Base-by-base conservation (phyloP, 1,140 invertebrate species). In the Drosophila kepulauana region DNA sequence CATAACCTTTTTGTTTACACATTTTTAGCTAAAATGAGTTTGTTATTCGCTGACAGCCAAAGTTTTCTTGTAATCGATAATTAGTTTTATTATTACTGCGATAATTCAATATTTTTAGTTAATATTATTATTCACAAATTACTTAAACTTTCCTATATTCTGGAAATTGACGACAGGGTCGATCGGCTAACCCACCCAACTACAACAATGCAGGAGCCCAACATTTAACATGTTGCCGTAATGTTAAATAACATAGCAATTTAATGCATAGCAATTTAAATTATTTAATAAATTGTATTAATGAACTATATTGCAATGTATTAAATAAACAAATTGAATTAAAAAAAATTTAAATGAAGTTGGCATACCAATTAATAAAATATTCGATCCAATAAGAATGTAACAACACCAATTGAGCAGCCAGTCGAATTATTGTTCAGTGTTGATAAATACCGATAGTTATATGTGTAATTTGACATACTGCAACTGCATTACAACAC, bases 1-100 rank as follows among this genome's bases (percentile, higher is more conserved):
- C 87, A 92, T 92, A 92, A 92, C 91, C 91, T 92, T 92, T 82
- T 91, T 86, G 85, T 89, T 89, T 89, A 89, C 85, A 81, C 81
- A 76, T 84, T 66, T 89, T 13, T 33, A 45, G 49, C 25, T 25
- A 46, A 33, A 7, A 25, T 56, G 30, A 51, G 7, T 1, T 41
- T 15, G 2, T 48, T 20, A 38, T 20, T 25, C 4, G 7, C 0
- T 15, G 13, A 3, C 3, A 4, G 10, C 1, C 45, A 6, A 38
- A 1, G n/a, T 30, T 13, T 6, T 43, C 16, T n/a, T 3, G 38
- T 11, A 28, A 8, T n/a, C 33, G 20, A 25, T 25, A 43, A 64
- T 3, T 38, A 1, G 6, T 6, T 20, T 43, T 65, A 59, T 49
- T 57, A 15, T 49, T n/a, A 5, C 5, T 5, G 6, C 62, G 46